Evolutionary conservation across 2,888 invertebrate species (phyloP), one percentile per base, ranked within the genome.

Genomic region (Thecophora atra): DNA sequence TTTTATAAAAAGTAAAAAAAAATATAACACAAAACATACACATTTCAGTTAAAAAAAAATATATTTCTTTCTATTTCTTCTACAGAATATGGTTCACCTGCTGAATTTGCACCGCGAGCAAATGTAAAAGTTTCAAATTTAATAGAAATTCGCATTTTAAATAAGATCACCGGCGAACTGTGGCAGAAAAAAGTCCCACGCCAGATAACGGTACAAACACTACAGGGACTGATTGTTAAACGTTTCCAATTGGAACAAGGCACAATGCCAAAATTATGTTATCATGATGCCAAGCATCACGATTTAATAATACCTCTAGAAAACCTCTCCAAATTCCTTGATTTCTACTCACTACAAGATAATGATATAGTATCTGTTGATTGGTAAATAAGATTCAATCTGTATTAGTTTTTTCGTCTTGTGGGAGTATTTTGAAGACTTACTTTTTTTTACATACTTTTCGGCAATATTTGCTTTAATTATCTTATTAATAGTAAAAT

Each of bases 81-180:
- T 88, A 64, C 86, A 96, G 96, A 90, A 88, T 93, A 93, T 87
- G 97, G 96, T 73, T 90, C 92, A 19, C 93, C 94, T 11, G 95
- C 95, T 78, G 92, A 92, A 87, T 91, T 91, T 66, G 91, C 94
- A 76, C 87, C 93, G 77, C 83, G 86, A 0, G 87, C 87, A 0
- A 89, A 87, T 77, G 89, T 90, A 0, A 90, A 95, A 74, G 91
- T 91, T 77, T 91, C 91, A 28, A 91, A 92, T 78, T 87, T 94
- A 24, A 89, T 95, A 65, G 88, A 89, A 56, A 82, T 92, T 67
- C 90, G 90, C 79, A 88, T 91, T 62, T 82, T 87, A 66, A 87
- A 88, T 78, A 81, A 87, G 51, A 75, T 78, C 75, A 88, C 89
- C 47, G 87, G 87, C 26, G 87, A 85, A 79, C 85, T 84, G 26